These are phyloP conservation scores for Onychostoma macrolepis DNA, from an alignment of 2,113 vertebrate species.

Conservation along the genomic window DNA sequence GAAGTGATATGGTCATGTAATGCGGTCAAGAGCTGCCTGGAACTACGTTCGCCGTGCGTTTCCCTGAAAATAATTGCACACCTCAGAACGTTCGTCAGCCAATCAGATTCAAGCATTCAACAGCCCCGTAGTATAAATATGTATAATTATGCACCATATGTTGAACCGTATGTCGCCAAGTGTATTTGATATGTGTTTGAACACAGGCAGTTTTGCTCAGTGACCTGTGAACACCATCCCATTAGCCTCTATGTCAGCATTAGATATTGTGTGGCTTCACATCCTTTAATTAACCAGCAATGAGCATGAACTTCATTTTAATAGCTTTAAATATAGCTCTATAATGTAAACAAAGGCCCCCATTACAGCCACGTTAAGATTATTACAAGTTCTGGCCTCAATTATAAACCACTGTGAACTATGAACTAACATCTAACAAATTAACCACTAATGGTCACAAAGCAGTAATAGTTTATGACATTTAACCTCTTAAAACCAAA, in stretches of 20 bases:
- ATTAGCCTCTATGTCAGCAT: background rate
- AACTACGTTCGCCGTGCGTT: no score
- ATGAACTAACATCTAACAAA: background rate
- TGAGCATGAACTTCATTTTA: background rate
- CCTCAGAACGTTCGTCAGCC: no score
- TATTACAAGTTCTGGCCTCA: background rate
- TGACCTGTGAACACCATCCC: background rate
- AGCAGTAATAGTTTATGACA: background rate
- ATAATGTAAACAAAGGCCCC: background rate
- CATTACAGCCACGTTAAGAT: background rate
- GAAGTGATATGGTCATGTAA: no score
- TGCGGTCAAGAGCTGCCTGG: no score
- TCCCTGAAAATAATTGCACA: no score
- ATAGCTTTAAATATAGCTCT: constrained; percentile 15
- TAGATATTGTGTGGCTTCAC: background rate
- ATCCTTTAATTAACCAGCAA: background rate
- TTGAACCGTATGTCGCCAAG: background rate
- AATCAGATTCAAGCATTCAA: no score
- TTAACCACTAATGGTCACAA: background rate
- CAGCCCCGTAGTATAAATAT: no score
- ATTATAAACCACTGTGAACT: background rate
- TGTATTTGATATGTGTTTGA: background rate
- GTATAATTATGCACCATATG: no score
- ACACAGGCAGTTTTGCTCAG: background rate
- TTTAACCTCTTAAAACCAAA: background rate